These are phyloP conservation scores for Catamblyrhynchus diadema DNA, from an alignment of 2,797 vertebrate species.

Conservation along the genomic window DNA sequence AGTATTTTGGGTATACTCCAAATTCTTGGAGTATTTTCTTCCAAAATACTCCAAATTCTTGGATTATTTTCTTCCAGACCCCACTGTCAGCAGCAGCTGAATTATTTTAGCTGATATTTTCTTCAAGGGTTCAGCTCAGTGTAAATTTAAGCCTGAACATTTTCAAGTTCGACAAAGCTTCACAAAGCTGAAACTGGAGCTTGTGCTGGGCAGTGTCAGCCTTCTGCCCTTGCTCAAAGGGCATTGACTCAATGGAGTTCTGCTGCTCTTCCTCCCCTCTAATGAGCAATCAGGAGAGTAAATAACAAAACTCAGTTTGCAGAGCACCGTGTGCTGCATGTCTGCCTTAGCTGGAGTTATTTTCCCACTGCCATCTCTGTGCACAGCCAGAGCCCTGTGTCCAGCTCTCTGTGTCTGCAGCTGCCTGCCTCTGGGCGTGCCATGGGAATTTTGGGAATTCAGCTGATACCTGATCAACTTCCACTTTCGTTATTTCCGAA, in stretches of 20 bases:
- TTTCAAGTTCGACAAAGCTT: background rate
- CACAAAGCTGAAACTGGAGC: background rate
- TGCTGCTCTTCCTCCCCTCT: background rate
- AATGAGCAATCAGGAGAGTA: background rate
- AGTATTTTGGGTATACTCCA: too few relatives aligned
- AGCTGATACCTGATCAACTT: background rate
- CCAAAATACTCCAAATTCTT: background rate
- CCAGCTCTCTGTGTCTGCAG: background rate
- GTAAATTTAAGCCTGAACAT: background rate
- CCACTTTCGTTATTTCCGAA: background rate
- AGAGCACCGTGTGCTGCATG: fast-evolving
- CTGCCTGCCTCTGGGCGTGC: background rate
- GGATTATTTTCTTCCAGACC: background rate
- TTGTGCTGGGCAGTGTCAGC: background rate
- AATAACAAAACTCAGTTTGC: background rate
- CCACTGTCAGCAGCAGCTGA: background rate
- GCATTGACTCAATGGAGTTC: background rate
- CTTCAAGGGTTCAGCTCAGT: background rate
- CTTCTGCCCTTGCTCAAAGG: background rate
- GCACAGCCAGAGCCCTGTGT: background rate
- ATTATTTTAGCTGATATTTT: background rate
- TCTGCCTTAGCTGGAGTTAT: background rate
- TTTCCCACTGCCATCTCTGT: background rate
- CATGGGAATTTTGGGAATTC: background rate
- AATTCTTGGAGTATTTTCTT: background rate